Evolutionary conservation across 2,113 vertebrate species (phyloP), one percentile per base, ranked within the genome.

Genomic region (Gopherus flavomarginatus): DNA sequence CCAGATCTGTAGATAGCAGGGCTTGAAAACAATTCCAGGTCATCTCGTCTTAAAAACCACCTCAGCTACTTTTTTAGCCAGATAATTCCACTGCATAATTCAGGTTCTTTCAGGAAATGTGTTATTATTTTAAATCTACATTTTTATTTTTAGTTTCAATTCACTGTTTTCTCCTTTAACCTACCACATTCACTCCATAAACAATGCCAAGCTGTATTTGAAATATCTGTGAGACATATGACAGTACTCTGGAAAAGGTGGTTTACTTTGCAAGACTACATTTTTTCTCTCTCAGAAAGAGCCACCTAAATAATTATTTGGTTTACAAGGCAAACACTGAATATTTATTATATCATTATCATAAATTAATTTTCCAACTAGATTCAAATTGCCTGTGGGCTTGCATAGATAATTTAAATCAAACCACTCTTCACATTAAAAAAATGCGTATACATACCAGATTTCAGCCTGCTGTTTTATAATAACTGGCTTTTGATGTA

Each of bases 341-440:
- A 92, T 92, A 88, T 92, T 92, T 54, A 83, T 92, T 83, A 84
- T 47, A 54, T 53, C 53, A 44, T 78, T 79, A 87, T 54, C 80
- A 84, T 27, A 75, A 83, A 81, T 82, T 62, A 83, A 78, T 87
- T 79, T 83, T 84, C 83, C 69, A 65, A 21, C 78, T 77, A 53
- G n/a, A 84, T 83, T 92, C 69, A 92, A 84, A 92, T 92, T 83
- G 90, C 85, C 54, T 47, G 22, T 11, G 69, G 86, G 54, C 47
- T 84, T 22, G 83, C 81, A 79, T 49, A 79, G 47, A 65, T 83
- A 77, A 83, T 83, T 88, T 87, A 85, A 85, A 38, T 72, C 69
- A 49, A 52, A 22, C 80, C 54, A 92, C 12, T 87, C 44, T 47
- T 92, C 65, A n/a, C 16, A 83, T 87, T 62, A 77, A 75, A 31